These are phyloP conservation scores for Pongo pygmaeus DNA, from an alignment of 2,113 vertebrate species.

Conservation along the genomic window DNA sequence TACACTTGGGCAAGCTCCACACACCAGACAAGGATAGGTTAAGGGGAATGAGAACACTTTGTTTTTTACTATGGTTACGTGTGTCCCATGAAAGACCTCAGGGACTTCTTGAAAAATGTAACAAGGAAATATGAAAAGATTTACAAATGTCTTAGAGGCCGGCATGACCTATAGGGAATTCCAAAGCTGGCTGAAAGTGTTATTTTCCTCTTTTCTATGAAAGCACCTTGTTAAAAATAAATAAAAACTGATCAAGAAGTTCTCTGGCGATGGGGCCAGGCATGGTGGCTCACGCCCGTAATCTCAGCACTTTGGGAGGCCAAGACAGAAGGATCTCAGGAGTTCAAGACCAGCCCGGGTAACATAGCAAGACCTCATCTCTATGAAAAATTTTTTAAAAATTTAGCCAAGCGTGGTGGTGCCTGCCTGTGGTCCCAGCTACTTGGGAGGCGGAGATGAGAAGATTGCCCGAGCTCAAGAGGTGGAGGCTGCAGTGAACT, in stretches of 20 bases:
- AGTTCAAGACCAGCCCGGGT: too few species aligned
- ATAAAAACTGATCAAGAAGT: background rate
- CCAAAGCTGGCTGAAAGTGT: background rate
- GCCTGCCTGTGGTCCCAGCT: too few species aligned
- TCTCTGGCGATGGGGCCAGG: background rate
- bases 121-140: background rate
- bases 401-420: too few species aligned
- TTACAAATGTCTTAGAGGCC: constrained; percentile 3
- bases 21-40: too few species aligned
- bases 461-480: too few species aligned
- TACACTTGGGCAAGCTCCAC: background rate
- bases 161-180: background rate
- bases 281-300: too few species aligned
- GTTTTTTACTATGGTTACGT: background rate
- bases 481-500: too few species aligned
- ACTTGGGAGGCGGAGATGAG: too few species aligned
- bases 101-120: background rate
- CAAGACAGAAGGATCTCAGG: too few species aligned
- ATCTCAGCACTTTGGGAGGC: too few species aligned
- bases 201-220: background rate
- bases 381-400: too few species aligned
- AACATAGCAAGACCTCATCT: too few species aligned
- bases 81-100: background rate
- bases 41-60: background rate
- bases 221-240: background rate